A percentile compares a stretch with the other conserved stretches of the same genome.
Conservation (phyloP, 2,888 invertebrate genomes). For the Drosophila anceps region DNA sequence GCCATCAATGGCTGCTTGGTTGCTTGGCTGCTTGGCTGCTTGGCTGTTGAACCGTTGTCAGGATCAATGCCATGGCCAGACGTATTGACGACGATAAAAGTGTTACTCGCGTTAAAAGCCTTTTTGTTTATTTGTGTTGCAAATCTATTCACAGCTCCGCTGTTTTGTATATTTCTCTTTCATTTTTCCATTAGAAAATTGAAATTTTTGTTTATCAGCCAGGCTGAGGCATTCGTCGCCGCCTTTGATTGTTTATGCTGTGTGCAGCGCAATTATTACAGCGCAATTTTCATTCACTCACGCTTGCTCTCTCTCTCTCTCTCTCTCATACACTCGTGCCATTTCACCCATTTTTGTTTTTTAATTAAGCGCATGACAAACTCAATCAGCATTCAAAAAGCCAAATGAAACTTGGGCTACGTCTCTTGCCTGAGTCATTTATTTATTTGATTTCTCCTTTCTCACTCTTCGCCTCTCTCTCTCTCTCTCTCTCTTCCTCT, state of each 20-base stretch:
- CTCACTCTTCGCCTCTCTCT: not conserved
- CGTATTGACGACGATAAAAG: constrained; percentile 37
- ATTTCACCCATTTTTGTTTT: constrained; percentile 2
- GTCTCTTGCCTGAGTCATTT: constrained; percentile 32
- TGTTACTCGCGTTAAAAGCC: constrained; percentile 19
- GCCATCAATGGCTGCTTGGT: not conserved
- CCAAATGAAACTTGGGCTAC: constrained; percentile 24
- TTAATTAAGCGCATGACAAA: constrained; percentile 64
- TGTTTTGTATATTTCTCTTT: constrained; percentile 7
- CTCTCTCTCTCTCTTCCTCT: not conserved
- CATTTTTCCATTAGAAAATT: constrained; percentile 65
- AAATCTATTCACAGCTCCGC: constrained; percentile 72
- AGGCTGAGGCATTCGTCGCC: constrained; percentile 25
- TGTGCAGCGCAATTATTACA: constrained; percentile 66
- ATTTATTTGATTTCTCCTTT: constrained; percentile 33
- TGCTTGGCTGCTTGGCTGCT: not conserved
- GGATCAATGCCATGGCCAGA: constrained; percentile 50
- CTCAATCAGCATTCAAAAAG: constrained; percentile 32
- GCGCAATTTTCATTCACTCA: constrained; percentile 46
- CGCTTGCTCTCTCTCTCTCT: not conserved
- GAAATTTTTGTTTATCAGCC: constrained; percentile 50
- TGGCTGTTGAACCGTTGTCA: constrained; percentile 6
- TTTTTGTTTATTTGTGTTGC: constrained; percentile 72
- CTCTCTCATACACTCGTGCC: not conserved
- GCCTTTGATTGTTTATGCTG: constrained; percentile 66